Percentiles rank a stretch among this genome's conserved stretches.
Evolutionary conservation across 2,888 invertebrate species (phyloP).

Genomic region (Shargacucullia verbasci): DNA sequence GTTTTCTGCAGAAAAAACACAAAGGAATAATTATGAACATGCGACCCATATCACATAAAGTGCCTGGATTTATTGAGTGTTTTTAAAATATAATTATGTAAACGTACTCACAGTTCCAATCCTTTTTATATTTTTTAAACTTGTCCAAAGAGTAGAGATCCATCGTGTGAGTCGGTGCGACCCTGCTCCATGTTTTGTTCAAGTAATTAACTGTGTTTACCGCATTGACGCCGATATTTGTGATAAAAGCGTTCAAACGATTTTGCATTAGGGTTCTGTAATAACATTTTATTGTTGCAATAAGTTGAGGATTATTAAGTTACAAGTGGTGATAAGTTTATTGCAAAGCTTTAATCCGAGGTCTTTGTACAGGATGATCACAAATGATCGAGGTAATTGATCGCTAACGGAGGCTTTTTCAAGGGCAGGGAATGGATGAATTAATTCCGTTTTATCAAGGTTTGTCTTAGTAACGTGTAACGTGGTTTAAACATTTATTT

Average conservation of each 20-base stretch:
- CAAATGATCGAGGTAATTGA: background rate
- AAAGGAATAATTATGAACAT: too few relatives aligned
- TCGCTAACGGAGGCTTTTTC: too few relatives aligned
- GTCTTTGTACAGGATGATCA: background rate
- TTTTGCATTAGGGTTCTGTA: conserved; percentile 50
- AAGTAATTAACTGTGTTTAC: conserved; percentile 29
- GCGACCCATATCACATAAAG: too few relatives aligned
- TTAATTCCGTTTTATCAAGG: too few relatives aligned
- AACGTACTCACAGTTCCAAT: conserved; percentile 61
- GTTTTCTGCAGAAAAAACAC: too few relatives aligned
- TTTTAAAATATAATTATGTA: too few relatives aligned
- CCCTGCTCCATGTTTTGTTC: conserved; percentile 33
- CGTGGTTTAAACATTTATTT: too few relatives aligned
- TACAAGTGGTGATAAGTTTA: conserved; percentile 14
- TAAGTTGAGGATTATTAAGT: conserved; percentile 16
- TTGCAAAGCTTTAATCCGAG: conserved; percentile 1
- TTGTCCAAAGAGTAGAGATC: conserved; percentile 53
- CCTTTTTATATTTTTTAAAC: conserved; percentile 60
- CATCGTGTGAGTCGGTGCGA: conserved; percentile 36
- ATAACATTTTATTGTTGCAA: conserved; percentile 16
- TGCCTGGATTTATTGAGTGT: too few relatives aligned
- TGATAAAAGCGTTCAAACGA: conserved; percentile 37
- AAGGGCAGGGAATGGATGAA: too few relatives aligned
- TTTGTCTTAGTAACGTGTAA: too few relatives aligned
- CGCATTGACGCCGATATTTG: conserved; percentile 6